Base-by-base conservation (phyloP, 2,888 invertebrate species). In the Pandemis corylana region DNA sequence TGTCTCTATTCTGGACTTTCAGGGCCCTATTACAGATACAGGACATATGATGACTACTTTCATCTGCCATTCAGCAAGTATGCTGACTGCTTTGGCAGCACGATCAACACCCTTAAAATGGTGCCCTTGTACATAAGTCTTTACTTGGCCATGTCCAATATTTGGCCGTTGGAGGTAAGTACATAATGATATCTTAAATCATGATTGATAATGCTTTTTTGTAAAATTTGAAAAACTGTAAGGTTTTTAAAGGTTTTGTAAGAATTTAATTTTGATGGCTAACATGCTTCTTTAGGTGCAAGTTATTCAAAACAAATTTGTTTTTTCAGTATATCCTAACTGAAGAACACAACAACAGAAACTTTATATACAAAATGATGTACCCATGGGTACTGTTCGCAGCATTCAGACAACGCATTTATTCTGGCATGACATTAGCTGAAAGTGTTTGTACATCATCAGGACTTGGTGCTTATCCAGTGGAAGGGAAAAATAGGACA, bases 1-100 rank as follows among this genome's bases (percentile, higher is more conserved):
- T 51, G 12, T 51, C 51, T 6, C n/a, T 5, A 15, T 53, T 53
- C 12, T 46, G 68, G 62, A 76, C 77, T 94, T 95, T 75, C 90
- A 99, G 99, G 99, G 74, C 99, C 99, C 0, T 99, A 98, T 88
- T 99, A 97, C 90, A 96, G 97, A 68, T 99, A 98, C 87, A 95
- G 97, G 82, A 98, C 98, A 9, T 98, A 97, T 85, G 95, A 96
- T 84, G 98, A 98, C 86, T 97, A 96, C 88, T 95, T 97, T 80
- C 89, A 95, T 64, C 91, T 96, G 77, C 96, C 97, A 5, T 97
- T 96, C 83, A 94, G 95, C 77, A 94, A 96, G 82, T 93, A 96
- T 89, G 96, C 95, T 0, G 94, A 96, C 77, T 96, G 96, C 81
- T 91, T 94, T 80, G 91, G 91, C 20, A 95, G 95, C 49, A 96